Conservation (phyloP, 2,888 invertebrate genomes). For the Oscheius sp. region DNA sequence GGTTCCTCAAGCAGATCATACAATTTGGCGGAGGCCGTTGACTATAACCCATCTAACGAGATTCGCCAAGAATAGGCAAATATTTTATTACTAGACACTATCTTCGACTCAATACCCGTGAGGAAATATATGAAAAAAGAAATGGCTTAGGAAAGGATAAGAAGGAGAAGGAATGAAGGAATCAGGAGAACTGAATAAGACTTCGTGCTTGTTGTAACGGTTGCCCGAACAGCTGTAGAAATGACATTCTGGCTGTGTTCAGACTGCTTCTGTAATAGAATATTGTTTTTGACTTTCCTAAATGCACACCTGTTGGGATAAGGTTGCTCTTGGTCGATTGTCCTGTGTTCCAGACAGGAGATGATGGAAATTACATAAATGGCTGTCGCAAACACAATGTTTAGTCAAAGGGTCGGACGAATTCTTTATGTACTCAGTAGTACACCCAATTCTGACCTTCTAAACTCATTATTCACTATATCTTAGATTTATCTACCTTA, state of each 20-base stretch:
- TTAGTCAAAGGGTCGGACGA: conserved; percentile 53
- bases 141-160: background rate
- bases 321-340: conserved; percentile 40
- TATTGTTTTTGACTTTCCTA: background rate
- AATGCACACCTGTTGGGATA: conserved; percentile 10
- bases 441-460: conserved; percentile 66
- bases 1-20: conserved; percentile 18
- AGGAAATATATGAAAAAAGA: background rate
- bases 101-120: too few species aligned
- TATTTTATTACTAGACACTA: background rate
- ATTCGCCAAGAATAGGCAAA: conserved; percentile 13
- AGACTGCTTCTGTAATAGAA: background rate
- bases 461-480: conserved; percentile 40
- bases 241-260: conserved; percentile 13
- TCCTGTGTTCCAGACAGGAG: conserved; percentile 53
- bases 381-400: conserved; percentile 68
- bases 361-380: conserved; percentile 67
- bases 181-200: background rate
- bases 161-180: background rate
- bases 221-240: background rate
- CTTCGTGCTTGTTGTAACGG: background rate
- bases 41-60: conserved; percentile 4
- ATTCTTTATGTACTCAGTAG: conserved; percentile 62
- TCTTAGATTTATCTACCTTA: too few species aligned
- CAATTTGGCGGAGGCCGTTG: background rate